Evolutionary conservation across 2,888 invertebrate species (phyloP), one percentile per base, ranked within the genome.

Genomic region (Prosapia bicincta): DNA sequence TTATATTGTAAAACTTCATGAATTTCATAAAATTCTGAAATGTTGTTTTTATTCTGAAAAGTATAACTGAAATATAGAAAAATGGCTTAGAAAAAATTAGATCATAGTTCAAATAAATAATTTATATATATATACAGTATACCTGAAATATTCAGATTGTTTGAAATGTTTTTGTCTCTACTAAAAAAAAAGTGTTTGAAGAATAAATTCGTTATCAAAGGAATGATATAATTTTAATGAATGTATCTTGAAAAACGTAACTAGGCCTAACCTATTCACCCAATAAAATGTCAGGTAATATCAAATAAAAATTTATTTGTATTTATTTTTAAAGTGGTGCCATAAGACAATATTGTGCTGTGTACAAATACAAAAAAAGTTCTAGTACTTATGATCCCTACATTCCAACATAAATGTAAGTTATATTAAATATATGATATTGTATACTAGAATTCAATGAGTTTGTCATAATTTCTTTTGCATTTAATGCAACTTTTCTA

Each of bases 291-390:
- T 54, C 54, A 54, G 54, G 20, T 54, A 54, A 13, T 54, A 10
- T 20, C n/a, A 54, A 54, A 54, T 2, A 54, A 54, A 20, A 38
- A 38, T 38, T 38, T 38, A 38, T 38, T 38, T 13, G 15, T 38
- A 38, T 54, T 54, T 54, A 54, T 20, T 20, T 54, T 74, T 69
- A 74, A 74, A 74, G 74, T 74, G 74, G 69, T 69, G 69, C 74
- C 74, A 74, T 74, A 74, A 74, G 74, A 74, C 74, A 74, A 74
- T 74, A 74, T 74, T 69, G 74, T 74, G 74, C 66, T 74, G 74
- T 74, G 74, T 74, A 74, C 74, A 74, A 74, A 74, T 74, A 73
- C 68, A 54, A 54, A 54, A 54, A 54, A 54, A 54, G 54, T 54
- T 54, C 54, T 54, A 54, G 74, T 74, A 54, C 74, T 74, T 74